Percentiles rank a stretch among this genome's conserved stretches.
These are phyloP conservation scores for Poeciliopsis gracilis DNA, from an alignment of 2,797 vertebrate species.

Conservation along the genomic window DNA sequence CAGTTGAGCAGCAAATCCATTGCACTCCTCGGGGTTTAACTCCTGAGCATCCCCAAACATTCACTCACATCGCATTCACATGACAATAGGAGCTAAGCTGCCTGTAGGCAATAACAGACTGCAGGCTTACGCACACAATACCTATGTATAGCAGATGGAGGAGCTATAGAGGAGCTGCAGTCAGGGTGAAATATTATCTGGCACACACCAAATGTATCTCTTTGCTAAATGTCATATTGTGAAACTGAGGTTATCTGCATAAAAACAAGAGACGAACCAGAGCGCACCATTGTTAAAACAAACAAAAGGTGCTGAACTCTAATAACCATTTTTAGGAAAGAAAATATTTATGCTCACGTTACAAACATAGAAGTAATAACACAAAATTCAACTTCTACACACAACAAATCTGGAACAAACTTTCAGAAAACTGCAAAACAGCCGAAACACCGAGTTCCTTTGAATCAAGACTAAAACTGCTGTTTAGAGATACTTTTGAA, in stretches of 20 bases:
- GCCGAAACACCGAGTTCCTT: too few species aligned
- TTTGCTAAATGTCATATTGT: conserved; percentile 17
- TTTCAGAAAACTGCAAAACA: too few species aligned
- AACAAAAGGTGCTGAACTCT: conserved; percentile 18
- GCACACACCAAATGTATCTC: conserved; percentile 24
- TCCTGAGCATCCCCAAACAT: conserved; percentile 56
- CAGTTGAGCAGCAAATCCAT: conserved; percentile 49
- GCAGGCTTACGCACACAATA: conserved; percentile 56
- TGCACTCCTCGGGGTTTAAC: conserved; percentile 58
- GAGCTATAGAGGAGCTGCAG: conserved; percentile 39
- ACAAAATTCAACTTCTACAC: too few species aligned
- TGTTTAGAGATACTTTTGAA: too few species aligned
- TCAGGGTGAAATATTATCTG: conserved; percentile 30
- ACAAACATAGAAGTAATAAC: conserved; percentile 17
- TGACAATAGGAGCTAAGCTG: conserved; percentile 70
- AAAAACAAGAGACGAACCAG: conserved; percentile 1
- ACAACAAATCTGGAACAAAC: too few species aligned
- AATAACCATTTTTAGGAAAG: not conserved
- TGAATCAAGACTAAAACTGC: too few species aligned
- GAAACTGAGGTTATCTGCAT: conserved; percentile 5
- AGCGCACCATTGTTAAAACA: not conserved
- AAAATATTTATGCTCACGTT: not conserved
- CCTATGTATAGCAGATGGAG: conserved; percentile 60
- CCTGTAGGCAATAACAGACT: conserved; percentile 62
- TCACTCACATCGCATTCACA: conserved; percentile 59